Percentiles rank a stretch among this genome's conserved stretches.
Conservation (phyloP, 2,113 vertebrate genomes). For the Malurus elegans region DNA sequence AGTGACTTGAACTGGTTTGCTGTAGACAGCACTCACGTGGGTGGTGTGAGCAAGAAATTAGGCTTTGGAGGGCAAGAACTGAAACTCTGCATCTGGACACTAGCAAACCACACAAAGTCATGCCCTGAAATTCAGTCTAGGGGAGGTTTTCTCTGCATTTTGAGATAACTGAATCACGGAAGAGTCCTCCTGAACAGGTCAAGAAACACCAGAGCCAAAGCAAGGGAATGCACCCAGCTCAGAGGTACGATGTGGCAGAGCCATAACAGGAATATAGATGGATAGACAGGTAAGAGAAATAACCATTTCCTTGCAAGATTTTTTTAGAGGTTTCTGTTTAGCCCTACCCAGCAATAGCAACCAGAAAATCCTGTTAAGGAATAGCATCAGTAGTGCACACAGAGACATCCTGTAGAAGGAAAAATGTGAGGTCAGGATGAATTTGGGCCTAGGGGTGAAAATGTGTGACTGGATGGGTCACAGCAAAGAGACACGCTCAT, state of each 20-base stretch:
- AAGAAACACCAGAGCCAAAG: background rate
- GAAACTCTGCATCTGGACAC: background rate
- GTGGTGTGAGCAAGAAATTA: background rate
- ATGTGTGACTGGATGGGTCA: background rate
- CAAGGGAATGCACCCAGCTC: background rate
- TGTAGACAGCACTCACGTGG: background rate
- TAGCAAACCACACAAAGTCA: background rate
- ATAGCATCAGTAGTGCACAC: background rate
- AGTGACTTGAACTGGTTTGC: background rate
- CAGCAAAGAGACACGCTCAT: background rate
- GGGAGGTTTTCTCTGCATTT: background rate
- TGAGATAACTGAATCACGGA: background rate
- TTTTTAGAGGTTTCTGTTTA: background rate
- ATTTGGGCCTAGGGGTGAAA: background rate
- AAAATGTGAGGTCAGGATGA: background rate
- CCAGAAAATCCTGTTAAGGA: background rate
- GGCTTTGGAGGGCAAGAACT: background rate
- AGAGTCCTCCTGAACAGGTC: background rate
- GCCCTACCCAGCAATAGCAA: background rate
- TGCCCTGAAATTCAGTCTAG: background rate
- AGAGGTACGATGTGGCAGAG: background rate
- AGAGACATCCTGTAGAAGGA: background rate
- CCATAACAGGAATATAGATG: background rate
- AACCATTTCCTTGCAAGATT: background rate
- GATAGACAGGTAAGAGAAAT: background rate